These are phyloP conservation scores for Sminthurides bifidus DNA, from an alignment of 1,140 invertebrate genomes.

Conservation along the genomic window DNA sequence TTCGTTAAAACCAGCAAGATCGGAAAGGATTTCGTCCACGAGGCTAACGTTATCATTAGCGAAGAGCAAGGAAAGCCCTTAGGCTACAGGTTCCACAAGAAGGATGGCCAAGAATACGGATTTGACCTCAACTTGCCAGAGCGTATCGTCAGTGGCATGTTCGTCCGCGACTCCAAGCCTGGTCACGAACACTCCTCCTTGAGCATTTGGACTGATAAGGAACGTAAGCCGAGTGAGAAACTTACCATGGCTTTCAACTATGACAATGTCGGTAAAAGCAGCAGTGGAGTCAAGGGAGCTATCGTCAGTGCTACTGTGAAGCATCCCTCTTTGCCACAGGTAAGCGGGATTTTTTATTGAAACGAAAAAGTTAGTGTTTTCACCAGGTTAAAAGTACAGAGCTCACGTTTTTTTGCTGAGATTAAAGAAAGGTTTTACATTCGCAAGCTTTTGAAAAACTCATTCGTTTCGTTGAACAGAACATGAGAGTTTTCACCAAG, in stretches of 20 bases:
- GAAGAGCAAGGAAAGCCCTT: slow-evolving; percentile 15
- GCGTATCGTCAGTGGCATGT: slow-evolving; percentile 8
- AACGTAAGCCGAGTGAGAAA: slow-evolving; percentile 16
- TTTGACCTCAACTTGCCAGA: slow-evolving; percentile 21
- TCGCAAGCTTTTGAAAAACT: neutral
- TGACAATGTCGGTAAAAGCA: neutral
- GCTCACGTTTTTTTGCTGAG: neutral
- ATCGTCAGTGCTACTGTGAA: neutral
- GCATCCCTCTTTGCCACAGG: slow-evolving; percentile 24
- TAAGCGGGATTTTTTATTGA: slow-evolving; percentile 1
- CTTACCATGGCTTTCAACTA: neutral
- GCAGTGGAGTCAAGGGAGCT: neutral
- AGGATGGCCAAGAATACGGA: slow-evolving; percentile 12
- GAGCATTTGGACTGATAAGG: slow-evolving; percentile 22
- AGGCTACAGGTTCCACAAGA: slow-evolving; percentile 20
- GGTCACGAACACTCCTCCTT: slow-evolving; percentile 8
- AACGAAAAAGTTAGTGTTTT: no score
- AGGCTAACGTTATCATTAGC: slow-evolving; percentile 12
- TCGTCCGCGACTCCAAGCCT: neutral
- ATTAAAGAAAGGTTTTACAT: neutral
- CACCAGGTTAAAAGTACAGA: neutral
- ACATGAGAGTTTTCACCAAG: slow-evolving; percentile 1
- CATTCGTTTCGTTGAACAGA: neutral
- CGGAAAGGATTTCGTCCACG: slow-evolving; percentile 11
- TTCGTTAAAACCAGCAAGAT: slow-evolving; percentile 8